A percentile compares a stretch with the other conserved stretches of the same genome.
Evolutionary conservation across 2,113 vertebrate genomes (phyloP).

Genomic region (Catagonus wagneri): DNA sequence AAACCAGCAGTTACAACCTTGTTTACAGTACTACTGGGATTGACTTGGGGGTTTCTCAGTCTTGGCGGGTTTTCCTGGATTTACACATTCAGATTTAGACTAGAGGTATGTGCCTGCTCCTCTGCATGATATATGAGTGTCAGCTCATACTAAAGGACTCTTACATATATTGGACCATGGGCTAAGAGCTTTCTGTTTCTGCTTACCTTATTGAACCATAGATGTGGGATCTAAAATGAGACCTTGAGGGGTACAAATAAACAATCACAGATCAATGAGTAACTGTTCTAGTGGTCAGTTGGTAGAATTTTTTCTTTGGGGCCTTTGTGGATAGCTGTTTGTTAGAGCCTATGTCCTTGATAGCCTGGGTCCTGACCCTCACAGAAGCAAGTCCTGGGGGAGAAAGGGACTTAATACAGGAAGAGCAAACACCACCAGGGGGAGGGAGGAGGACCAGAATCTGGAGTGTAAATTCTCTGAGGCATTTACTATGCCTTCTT

Average conservation of each 20-base stretch:
- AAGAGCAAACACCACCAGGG: not conserved
- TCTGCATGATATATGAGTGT: not conserved
- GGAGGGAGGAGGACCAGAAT: not conserved
- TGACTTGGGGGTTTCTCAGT: not conserved
- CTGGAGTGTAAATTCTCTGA: not conserved
- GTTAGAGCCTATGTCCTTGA: not conserved
- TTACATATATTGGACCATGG: not conserved
- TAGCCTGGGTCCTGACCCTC: not conserved
- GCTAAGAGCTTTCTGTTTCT: slow-evolving; percentile 9
- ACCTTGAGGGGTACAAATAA: not conserved
- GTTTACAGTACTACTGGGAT: no score
- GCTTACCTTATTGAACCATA: not conserved
- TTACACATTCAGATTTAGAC: not conserved
- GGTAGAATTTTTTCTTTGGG: not conserved
- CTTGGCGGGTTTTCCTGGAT: not conserved
- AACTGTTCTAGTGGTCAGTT: not conserved
- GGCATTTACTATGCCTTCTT: not conserved
- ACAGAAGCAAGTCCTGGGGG: not conserved
- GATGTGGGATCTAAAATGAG: not conserved
- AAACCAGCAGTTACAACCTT: not conserved
- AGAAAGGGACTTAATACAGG: not conserved
- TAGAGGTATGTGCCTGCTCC: not conserved
- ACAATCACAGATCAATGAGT: not conserved
- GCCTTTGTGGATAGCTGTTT: not conserved
- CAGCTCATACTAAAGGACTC: not conserved